Evolutionary conservation across 2,113 vertebrate species (phyloP).

Genomic region (Lophura nycthemera): DNA sequence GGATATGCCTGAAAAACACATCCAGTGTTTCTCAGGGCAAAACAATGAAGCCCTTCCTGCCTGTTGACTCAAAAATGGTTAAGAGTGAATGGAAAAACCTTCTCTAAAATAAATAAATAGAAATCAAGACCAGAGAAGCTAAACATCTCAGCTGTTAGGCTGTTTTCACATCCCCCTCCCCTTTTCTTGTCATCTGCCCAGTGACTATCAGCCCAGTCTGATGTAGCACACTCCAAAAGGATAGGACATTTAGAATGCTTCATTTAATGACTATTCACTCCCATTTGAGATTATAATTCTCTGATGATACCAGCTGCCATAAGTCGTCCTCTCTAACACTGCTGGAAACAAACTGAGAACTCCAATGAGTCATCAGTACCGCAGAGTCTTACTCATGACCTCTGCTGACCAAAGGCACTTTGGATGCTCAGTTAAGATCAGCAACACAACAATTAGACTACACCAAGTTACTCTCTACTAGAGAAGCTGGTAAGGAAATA

Average conservation of each 20-base stretch:
- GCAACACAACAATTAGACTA: not conserved
- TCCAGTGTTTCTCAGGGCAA: not conserved
- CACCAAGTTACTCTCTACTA: not conserved
- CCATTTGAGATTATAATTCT: slow-evolving; percentile 38
- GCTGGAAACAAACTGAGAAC: not conserved
- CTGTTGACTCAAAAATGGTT: not conserved
- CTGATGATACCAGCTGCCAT: slow-evolving; percentile 11
- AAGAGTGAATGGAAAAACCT: not conserved
- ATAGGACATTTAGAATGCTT: slow-evolving; percentile 14
- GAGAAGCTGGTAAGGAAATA: not conserved
- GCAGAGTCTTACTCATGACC: not conserved
- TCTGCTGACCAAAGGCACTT: not conserved
- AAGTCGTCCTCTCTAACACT: slow-evolving; percentile 2
- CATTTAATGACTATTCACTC: slow-evolving; percentile 33
- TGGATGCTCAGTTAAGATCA: not conserved
- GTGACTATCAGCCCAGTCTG: not conserved
- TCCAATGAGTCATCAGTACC: not conserved
- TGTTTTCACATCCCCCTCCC: not conserved
- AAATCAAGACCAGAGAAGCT: not conserved
- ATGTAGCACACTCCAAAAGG: not conserved
- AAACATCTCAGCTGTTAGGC: not conserved
- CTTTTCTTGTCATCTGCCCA: too few relatives aligned
- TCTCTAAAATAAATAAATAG: not conserved
- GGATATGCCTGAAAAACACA: too few relatives aligned
- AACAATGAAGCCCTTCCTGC: not conserved